Evolutionary conservation across 2,113 vertebrate species (phyloP).

Genomic region (Holacanthus passer): DNA sequence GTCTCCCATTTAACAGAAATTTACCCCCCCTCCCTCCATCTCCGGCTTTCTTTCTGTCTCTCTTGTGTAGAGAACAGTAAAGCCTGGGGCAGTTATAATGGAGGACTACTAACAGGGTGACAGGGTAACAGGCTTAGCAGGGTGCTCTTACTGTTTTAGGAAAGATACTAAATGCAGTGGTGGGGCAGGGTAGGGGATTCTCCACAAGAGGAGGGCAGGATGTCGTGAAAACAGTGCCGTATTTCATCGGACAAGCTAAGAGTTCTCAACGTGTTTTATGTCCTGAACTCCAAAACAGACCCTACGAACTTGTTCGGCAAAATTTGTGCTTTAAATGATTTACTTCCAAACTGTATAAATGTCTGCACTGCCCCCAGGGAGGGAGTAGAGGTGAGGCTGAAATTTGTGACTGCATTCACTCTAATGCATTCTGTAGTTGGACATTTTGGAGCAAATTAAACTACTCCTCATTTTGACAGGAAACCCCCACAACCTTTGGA

Average conservation of each 20-base stretch:
- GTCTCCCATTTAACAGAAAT: slow-evolving; percentile 61
- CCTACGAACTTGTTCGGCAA: slow-evolving; percentile 20
- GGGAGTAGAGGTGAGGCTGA: slow-evolving; percentile 3
- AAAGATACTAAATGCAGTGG: slow-evolving; percentile 34
- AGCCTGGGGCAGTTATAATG: slow-evolving; percentile 40
- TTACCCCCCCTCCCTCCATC: background rate
- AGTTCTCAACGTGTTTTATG: slow-evolving; percentile 8
- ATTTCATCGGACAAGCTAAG: background rate
- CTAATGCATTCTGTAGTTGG: slow-evolving; percentile 7
- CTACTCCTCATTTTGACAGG: slow-evolving; percentile 47
- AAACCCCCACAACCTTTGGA: slow-evolving; percentile 25
- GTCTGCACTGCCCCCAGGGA: background rate
- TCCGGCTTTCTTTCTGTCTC: slow-evolving; percentile 15
- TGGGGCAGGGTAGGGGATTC: slow-evolving; percentile 8
- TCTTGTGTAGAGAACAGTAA: slow-evolving; percentile 52
- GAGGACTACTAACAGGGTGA: slow-evolving; percentile 51
- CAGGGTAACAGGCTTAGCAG: slow-evolving; percentile 37
- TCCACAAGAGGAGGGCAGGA: slow-evolving; percentile 13
- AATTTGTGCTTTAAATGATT: slow-evolving; percentile 15
- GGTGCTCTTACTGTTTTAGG: slow-evolving; percentile 41
- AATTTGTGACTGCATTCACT: slow-evolving; percentile 12
- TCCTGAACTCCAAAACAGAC: background rate
- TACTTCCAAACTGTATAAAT: slow-evolving; percentile 22
- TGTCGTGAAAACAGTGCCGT: slow-evolving; percentile 22
- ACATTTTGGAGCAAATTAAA: slow-evolving; percentile 53